Evolutionary conservation across 2,113 vertebrate genomes (phyloP), one percentile per base, ranked within the genome.

Genomic region (Peromyscus polionotus): DNA sequence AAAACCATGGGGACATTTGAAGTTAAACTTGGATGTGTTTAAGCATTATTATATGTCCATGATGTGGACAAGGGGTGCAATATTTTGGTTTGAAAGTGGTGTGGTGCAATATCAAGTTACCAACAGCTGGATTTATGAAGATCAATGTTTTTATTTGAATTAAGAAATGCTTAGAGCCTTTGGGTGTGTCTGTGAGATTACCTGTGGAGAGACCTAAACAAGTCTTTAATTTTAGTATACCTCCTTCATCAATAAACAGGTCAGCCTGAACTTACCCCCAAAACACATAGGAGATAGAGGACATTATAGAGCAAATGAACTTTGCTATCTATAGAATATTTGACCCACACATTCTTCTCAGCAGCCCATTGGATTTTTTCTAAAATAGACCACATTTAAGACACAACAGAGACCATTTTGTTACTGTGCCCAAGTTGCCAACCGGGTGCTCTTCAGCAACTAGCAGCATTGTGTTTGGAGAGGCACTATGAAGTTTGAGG

Each of bases 401-500:
- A 86, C 42, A 45, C n/a, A 84, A 42, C 39, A n/a, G 20, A 28
- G 63, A 85, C 67, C n/a, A 88, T 73, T 92, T 92, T 51, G 94
- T 80, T 33, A 24, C 85, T 61, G 26, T 91, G 33, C 76, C 33
- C 73, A 94, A 72, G 85, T 70, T 31, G 65, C 12, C 28, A 67
- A 12, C 65, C 26, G 12, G 88, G 31, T 92, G 57, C 45, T 63
- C 72, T 86, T 76, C 84, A 68, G 85, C 90, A 93, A 54, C 24
- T 33, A 91, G 26, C 26, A 93, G 31, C 36, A 89, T 31, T 83
- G 24, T 67, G 22, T 87, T 90, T 95, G 13, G 17, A 42, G 72
- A 86, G 33, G 10, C 13, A 84, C 80, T 95, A 51, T 51, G 54
- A 65, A 19, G 79, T 7, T 63, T 90, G 61, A 80, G 67, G 67